Conservation (phyloP, 2,113 vertebrate species). For the Pelmatolapia mariae region DNA sequence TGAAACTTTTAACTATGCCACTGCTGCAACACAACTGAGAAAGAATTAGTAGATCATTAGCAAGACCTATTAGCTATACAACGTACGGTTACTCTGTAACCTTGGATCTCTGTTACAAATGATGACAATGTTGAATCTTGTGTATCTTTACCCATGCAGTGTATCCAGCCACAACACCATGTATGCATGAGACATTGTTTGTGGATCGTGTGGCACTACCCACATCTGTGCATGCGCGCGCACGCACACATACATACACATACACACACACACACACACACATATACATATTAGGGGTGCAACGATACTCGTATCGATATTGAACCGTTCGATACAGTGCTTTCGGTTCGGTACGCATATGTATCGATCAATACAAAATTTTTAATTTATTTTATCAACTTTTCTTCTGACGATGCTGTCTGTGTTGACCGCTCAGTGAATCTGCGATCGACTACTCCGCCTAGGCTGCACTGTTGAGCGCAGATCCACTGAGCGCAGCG, state of each 20-base stretch:
- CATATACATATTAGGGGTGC: too few relatives aligned
- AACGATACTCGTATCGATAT: too few relatives aligned
- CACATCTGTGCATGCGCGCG: accelerated
- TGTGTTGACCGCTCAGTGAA: too few relatives aligned
- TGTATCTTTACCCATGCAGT: neutral
- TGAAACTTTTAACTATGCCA: neutral
- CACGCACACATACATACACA: accelerated
- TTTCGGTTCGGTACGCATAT: too few relatives aligned
- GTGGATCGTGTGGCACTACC: neutral
- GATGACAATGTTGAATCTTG: accelerated
- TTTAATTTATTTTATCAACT: too few relatives aligned
- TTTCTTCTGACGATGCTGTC: too few relatives aligned
- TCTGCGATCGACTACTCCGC: too few relatives aligned
- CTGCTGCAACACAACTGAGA: neutral
- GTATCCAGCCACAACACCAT: neutral
- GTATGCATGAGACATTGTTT: neutral
- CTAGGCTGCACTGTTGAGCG: too few relatives aligned
- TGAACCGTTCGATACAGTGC: too few relatives aligned
- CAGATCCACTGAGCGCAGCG: too few relatives aligned
- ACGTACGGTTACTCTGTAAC: neutral
- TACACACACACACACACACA: accelerated
- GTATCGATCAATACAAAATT: too few relatives aligned
- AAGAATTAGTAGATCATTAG: neutral
- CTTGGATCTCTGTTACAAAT: neutral
- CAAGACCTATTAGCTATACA: neutral